A percentile compares a stretch with the other conserved stretches of the same genome.
Evolutionary conservation across 2,888 invertebrate species (phyloP).

Genomic region (Leptinotarsa tumamoca): DNA sequence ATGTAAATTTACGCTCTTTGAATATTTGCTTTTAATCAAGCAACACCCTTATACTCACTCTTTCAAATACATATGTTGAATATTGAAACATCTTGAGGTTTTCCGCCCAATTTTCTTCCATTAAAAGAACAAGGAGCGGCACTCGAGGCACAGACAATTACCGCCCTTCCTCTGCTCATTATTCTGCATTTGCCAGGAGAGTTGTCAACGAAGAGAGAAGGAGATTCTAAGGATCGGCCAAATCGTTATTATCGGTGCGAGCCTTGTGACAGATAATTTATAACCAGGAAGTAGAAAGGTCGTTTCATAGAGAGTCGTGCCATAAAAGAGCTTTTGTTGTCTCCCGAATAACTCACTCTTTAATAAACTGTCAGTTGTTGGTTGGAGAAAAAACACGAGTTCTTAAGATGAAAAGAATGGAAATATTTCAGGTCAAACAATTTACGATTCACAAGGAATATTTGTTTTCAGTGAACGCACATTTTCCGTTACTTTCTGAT

Average conservation of each 20-base stretch:
- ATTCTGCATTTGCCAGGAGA: slow-evolving; percentile 15
- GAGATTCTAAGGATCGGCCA: slow-evolving; percentile 27
- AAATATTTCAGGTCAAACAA: background rate
- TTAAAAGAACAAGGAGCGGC: slow-evolving; percentile 1
- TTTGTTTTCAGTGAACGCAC: too few species aligned
- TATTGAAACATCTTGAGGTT: background rate
- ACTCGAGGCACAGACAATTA: slow-evolving; percentile 8
- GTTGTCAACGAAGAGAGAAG: slow-evolving; percentile 20
- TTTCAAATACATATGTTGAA: background rate
- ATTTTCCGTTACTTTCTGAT: too few species aligned
- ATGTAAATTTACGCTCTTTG: too few species aligned
- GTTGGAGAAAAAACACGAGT: background rate
- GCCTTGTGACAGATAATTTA: slow-evolving; percentile 41
- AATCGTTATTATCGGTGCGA: slow-evolving; percentile 38
- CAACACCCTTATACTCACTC: too few species aligned
- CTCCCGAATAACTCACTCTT: slow-evolving; percentile 31
- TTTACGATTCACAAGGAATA: too few species aligned
- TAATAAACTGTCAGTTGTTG: slow-evolving; percentile 27
- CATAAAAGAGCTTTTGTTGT: slow-evolving; percentile 31
- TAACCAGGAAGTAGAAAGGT: slow-evolving; percentile 27
- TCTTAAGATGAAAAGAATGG: background rate
- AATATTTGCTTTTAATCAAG: too few species aligned
- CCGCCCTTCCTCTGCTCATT: slow-evolving; percentile 8
- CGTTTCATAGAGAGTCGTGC: slow-evolving; percentile 26
- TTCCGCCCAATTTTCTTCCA: background rate